Conservation (phyloP, 2,888 invertebrate genomes). For the Aphrophora alni region DNA sequence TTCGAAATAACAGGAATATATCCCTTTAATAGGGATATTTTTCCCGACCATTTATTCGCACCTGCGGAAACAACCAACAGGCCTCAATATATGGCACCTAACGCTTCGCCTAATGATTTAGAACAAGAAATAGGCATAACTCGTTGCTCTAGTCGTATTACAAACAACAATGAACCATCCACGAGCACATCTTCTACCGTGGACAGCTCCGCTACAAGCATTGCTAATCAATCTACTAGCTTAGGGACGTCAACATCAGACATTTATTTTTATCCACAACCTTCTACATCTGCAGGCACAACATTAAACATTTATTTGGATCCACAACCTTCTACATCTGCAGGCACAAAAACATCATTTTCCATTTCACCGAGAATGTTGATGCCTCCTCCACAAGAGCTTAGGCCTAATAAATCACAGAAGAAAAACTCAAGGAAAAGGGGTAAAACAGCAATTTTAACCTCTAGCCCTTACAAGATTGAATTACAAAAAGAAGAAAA, state of each 20-base stretch:
- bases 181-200: neutral
- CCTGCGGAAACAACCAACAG: neutral
- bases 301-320: neutral
- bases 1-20: conserved; percentile 53
- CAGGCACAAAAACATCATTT: neutral
- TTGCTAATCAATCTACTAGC: too few relatives aligned
- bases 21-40: conserved; percentile 50
- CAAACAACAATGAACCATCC: conserved; percentile 10
- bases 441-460: conserved; percentile 32
- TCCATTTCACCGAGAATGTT: conserved; percentile 17
- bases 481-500: conserved; percentile 25
- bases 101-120: conserved; percentile 2
- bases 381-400: conserved; percentile 29
- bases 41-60: conserved; percentile 50
- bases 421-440: conserved; percentile 23
- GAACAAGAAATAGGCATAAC: neutral
- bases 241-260: neutral
- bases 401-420: neutral
- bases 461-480: conserved; percentile 25
- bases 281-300: too few relatives aligned
- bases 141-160: neutral
- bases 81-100: neutral
- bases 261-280: too few relatives aligned
- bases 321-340: neutral
- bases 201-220: too few relatives aligned